Percentiles rank a stretch among this genome's conserved stretches.
These are phyloP conservation scores for Centropus bengalensis DNA, from an alignment of 2,113 vertebrate species.

Conservation along the genomic window DNA sequence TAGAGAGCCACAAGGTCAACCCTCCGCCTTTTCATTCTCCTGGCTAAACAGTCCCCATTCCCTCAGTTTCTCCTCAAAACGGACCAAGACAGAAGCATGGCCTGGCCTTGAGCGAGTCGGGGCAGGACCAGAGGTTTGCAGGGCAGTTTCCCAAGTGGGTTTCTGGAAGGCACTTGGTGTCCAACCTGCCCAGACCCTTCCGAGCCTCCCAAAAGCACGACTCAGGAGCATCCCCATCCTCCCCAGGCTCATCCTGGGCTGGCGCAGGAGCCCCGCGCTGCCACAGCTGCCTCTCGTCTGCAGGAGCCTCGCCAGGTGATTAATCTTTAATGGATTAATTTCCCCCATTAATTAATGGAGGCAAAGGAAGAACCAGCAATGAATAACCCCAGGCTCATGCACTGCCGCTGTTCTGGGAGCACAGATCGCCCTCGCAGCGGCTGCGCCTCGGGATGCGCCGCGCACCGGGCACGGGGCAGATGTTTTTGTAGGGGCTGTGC, in stretches of 20 bases:
- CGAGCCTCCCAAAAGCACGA: accelerated
- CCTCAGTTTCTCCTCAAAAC: background rate
- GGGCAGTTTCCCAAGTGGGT: accelerated
- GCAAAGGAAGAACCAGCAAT: background rate
- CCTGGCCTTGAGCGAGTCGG: accelerated
- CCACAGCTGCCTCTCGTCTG: slow-evolving; percentile 59
- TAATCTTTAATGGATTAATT: slow-evolving; percentile 2
- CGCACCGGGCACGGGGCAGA: background rate
- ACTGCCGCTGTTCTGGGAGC: background rate
- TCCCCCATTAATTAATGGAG: background rate
- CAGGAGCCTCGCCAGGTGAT: slow-evolving; percentile 34
- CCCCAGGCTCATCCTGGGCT: background rate
- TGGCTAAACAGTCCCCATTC: no score
- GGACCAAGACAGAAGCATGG: accelerated
- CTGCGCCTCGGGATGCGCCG: slow-evolving; percentile 23
- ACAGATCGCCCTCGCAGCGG: background rate
- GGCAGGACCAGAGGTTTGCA: background rate
- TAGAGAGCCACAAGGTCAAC: no score
- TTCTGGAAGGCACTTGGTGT: background rate
- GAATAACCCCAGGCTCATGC: background rate
- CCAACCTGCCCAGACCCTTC: background rate
- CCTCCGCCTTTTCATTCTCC: no score
- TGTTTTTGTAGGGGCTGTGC: slow-evolving; percentile 15
- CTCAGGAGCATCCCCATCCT: accelerated
- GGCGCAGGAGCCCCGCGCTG: background rate